Evolutionary conservation across 2,888 invertebrate genomes (phyloP).

Genomic region (Tuta absoluta): DNA sequence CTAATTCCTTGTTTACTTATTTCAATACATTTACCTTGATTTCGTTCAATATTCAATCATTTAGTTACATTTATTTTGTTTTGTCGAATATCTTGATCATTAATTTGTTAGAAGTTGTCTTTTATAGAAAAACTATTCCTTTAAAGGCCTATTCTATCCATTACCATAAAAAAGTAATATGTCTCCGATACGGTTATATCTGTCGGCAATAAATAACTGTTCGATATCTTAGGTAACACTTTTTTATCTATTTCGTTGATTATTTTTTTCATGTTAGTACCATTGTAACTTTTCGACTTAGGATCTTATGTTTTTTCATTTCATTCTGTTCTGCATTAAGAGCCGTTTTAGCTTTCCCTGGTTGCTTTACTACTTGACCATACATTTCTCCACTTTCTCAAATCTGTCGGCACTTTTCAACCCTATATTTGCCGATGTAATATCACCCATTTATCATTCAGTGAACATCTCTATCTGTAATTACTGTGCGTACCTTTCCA

Average conservation of each 20-base stretch:
- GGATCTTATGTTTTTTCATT: no score
- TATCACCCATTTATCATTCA: constrained; percentile 5
- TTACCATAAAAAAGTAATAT: constrained; percentile 7
- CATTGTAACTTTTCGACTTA: no score
- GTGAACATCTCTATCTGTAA: constrained; percentile 5
- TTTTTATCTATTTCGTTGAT: no score
- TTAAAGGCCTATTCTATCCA: background rate
- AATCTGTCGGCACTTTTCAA: background rate
- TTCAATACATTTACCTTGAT: background rate
- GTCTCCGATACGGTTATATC: background rate
- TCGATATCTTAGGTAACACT: background rate
- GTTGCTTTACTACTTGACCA: no score
- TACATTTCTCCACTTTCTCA: background rate
- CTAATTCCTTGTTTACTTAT: constrained; percentile 22
- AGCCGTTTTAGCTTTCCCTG: no score
- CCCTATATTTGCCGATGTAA: constrained; percentile 1
- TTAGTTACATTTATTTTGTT: no score
- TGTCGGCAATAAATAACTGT: constrained; percentile 15
- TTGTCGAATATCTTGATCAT: background rate
- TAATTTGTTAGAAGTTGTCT: background rate
- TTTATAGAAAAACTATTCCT: background rate
- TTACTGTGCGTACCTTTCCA: constrained; percentile 12
- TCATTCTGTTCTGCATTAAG: no score
- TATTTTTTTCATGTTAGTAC: no score
- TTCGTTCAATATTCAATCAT: no score